Conservation (phyloP, 2,797 vertebrate species). For the Melanogrammus aeglefinus region DNA sequence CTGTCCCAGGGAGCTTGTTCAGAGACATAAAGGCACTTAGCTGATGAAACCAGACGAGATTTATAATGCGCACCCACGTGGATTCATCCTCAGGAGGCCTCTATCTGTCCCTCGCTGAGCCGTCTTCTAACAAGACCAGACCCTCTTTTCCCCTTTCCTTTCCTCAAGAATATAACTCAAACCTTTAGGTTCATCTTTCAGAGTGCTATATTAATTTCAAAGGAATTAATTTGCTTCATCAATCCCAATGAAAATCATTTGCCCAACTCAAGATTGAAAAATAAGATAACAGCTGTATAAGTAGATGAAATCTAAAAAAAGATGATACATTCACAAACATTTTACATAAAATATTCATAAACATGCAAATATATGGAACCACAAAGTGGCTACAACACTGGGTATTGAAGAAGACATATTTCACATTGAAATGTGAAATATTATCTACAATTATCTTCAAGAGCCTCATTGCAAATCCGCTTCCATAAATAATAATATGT, state of each 20-base stretch:
- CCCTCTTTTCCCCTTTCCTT: no score
- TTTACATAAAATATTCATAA: not conserved
- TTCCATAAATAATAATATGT: no score
- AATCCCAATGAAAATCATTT: no score
- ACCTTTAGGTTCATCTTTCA: no score
- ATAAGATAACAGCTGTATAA: not conserved
- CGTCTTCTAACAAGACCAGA: not conserved
- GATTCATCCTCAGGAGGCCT: not conserved
- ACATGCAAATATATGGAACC: not conserved
- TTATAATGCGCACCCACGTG: constrained; percentile 20
- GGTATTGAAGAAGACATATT: no score
- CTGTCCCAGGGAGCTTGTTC: constrained; percentile 28
- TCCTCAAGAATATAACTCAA: not conserved
- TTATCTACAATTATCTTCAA: not conserved
- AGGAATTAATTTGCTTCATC: no score
- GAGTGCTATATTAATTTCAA: no score
- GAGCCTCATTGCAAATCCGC: not conserved
- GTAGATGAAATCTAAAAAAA: no score
- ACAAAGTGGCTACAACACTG: not conserved
- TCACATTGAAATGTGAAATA: no score
- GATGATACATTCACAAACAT: no score
- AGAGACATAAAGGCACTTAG: constrained; percentile 66
- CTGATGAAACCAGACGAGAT: constrained; percentile 54
- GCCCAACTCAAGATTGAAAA: not conserved
- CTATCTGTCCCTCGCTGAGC: not conserved